Percentiles rank a stretch among this genome's conserved stretches.
Conservation (phyloP, 2,888 invertebrate genomes). For the Nemotelus nigrinus region DNA sequence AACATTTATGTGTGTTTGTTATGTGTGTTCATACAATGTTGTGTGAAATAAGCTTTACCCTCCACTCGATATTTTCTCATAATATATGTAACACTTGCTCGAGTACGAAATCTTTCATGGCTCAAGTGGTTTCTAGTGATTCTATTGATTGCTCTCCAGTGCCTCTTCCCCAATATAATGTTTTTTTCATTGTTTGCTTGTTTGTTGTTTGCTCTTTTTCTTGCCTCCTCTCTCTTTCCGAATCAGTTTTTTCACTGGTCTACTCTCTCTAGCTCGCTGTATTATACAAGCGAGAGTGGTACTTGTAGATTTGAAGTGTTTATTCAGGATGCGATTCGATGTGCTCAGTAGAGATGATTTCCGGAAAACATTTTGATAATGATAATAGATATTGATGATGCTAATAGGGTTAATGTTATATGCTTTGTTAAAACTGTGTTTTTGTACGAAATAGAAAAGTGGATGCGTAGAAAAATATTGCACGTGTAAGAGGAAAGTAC, state of each 20-base stretch:
- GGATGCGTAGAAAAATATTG: background rate
- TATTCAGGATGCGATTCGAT: constrained; percentile 15
- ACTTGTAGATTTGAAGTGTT: constrained; percentile 16
- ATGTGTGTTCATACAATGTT: no score
- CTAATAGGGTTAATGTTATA: background rate
- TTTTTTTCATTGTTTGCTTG: background rate
- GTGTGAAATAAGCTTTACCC: no score
- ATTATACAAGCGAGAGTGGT: background rate
- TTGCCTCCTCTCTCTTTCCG: background rate
- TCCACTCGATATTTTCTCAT: background rate
- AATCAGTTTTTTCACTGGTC: no score
- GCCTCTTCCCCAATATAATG: background rate
- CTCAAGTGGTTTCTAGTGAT: constrained; percentile 30
- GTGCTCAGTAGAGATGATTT: background rate
- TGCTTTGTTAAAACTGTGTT: background rate
- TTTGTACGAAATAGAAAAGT: background rate
- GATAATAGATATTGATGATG: constrained; percentile 15
- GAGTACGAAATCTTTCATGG: constrained; percentile 16
- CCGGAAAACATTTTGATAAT: background rate
- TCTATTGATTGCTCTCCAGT: constrained; percentile 35
- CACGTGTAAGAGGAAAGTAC: no score
- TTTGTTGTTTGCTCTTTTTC: constrained; percentile 13
- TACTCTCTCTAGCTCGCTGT: no score
- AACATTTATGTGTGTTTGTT: constrained; percentile 12
- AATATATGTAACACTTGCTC: constrained; percentile 5